These are phyloP conservation scores for Panorpa germanica DNA, from an alignment of 2,888 invertebrate species.

Conservation along the genomic window DNA sequence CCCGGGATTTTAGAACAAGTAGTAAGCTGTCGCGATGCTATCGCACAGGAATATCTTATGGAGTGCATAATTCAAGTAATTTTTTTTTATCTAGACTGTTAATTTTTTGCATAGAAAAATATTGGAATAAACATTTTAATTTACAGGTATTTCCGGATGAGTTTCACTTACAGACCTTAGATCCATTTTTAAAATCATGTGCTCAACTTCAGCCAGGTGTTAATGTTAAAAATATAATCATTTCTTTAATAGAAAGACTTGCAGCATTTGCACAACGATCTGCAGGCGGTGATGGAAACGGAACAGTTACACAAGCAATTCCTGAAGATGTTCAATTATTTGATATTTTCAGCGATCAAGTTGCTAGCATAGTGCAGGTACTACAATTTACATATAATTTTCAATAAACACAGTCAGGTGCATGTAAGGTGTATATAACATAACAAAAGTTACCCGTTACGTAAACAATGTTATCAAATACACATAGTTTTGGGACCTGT, in stretches of 20 bases:
- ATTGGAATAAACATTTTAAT: conserved; percentile 11
- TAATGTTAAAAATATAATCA: conserved; percentile 96
- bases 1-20: conserved; percentile 97
- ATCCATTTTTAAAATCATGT: conserved; percentile 90
- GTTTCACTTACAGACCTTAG: conserved; percentile 90
- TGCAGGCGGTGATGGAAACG: conserved; percentile 23
- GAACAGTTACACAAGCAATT: conserved; percentile 36
- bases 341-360: conserved; percentile 95
- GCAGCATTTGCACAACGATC: conserved; percentile 64
- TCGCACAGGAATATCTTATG: conserved; percentile 99
- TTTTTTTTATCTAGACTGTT: conserved; percentile 5
- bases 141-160: conserved; percentile 89
- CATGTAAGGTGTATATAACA: conserved; percentile 3
- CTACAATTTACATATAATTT: too few relatives aligned
- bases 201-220: conserved; percentile 90
- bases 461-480: too few relatives aligned
- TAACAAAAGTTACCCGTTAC: too few relatives aligned
- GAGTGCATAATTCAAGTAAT: conserved; percentile 92
- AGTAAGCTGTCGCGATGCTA: conserved; percentile 93
- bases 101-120: conserved; percentile 4
- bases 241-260: conserved; percentile 82
- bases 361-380: conserved; percentile 85
- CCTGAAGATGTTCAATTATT: conserved; percentile 85
- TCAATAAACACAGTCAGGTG: background rate
- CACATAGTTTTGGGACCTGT: too few relatives aligned